These are phyloP conservation scores for Drosophila emarginata DNA, from an alignment of 2,888 invertebrate species.

Conservation along the genomic window DNA sequence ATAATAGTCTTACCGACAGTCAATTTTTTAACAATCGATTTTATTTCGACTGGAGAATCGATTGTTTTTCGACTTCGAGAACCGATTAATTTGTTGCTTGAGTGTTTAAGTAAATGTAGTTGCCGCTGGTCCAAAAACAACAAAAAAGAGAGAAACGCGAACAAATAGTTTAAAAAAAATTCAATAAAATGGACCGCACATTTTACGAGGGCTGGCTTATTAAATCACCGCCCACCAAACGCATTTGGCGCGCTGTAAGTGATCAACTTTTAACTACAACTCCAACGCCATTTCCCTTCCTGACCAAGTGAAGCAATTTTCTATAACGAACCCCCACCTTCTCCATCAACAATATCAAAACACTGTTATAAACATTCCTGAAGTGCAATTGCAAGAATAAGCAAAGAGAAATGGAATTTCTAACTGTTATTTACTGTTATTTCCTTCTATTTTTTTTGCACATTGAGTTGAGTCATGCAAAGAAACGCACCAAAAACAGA, in stretches of 20 bases:
- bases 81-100: no score
- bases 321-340: neutral
- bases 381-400: slow-evolving; percentile 11
- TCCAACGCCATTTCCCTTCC: neutral
- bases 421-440: slow-evolving; percentile 36
- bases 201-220: slow-evolving; percentile 95
- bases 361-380: slow-evolving; percentile 11
- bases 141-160: slow-evolving; percentile 14
- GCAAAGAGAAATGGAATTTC: slow-evolving; percentile 8
- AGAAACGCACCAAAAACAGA: slow-evolving; percentile 40
- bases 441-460: slow-evolving; percentile 42
- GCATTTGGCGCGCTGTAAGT: slow-evolving; percentile 96
- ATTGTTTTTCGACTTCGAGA: neutral
- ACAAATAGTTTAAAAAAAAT: slow-evolving; percentile 85
- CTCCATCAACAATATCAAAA: neutral
- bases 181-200: slow-evolving; percentile 61
- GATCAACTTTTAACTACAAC: slow-evolving; percentile 8
- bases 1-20: no score
- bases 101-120: neutral
- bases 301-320: slow-evolving; percentile 6
- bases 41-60: neutral
- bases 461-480: slow-evolving; percentile 56
- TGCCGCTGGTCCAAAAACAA: neutral
- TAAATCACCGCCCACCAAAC: slow-evolving; percentile 96
- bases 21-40: no score